Conservation (phyloP, 2,797 vertebrate species). For the Mormyrus proboscirostris region DNA sequence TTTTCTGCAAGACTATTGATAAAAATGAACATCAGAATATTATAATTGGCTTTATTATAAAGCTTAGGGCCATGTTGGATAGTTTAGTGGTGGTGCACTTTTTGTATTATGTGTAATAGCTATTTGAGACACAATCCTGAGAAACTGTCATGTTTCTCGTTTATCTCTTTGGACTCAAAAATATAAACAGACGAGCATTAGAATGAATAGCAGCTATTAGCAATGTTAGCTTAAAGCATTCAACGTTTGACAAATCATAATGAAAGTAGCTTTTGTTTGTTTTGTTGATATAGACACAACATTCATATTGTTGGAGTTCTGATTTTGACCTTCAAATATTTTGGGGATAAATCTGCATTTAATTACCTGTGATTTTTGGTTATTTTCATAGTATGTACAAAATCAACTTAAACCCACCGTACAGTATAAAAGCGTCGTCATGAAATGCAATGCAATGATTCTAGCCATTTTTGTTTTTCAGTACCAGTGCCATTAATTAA, state of each 20-base stretch:
- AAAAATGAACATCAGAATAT: slow-evolving; percentile 1
- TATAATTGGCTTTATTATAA: background rate
- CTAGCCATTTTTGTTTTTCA: slow-evolving; percentile 27
- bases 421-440: slow-evolving; percentile 25
- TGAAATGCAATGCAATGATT: slow-evolving; percentile 31
- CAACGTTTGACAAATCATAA: background rate
- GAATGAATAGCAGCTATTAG: background rate
- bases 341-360: background rate
- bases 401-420: background rate
- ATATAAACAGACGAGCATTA: background rate
- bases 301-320: background rate
- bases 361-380: background rate
- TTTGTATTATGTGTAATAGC: background rate
- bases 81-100: background rate
- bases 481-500: slow-evolving; percentile 8
- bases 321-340: background rate
- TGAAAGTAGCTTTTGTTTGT: background rate
- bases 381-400: background rate
- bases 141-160: background rate
- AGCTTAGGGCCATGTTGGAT: background rate
- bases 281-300: background rate
- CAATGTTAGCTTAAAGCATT: background rate
- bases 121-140: background rate
- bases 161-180: background rate
- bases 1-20: background rate